A percentile compares a stretch with the other conserved stretches of the same genome.
Evolutionary conservation across 2,113 vertebrate species (phyloP).

Genomic region (Beaufortia kweichowensis): DNA sequence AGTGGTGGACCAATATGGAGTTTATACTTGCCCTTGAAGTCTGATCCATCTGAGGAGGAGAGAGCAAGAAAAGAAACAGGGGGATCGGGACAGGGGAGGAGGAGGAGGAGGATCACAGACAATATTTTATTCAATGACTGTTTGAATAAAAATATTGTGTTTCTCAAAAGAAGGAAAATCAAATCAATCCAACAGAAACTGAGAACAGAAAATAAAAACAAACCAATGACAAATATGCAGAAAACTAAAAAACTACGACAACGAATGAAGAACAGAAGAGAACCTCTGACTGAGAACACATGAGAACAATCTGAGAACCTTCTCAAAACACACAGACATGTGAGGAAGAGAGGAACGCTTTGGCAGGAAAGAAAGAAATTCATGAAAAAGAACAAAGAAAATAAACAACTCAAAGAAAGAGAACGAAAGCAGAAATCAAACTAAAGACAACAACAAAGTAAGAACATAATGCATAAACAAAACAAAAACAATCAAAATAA

Average conservation of each 20-base stretch:
- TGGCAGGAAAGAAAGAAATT: constrained; percentile 56
- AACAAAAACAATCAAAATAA: constrained; percentile 4
- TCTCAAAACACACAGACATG: constrained; percentile 56
- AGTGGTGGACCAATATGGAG: constrained; percentile 96
- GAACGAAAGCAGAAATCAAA: constrained; percentile 62
- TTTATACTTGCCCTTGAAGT: constrained; percentile 98
- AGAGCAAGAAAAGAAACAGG: constrained; percentile 99
- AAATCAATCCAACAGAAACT: constrained; percentile 83
- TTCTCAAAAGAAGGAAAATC: constrained; percentile 76
- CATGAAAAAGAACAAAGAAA: constrained; percentile 26
- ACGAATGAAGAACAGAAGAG: constrained; percentile 15
- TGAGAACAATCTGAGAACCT: constrained; percentile 26
- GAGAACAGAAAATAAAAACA: constrained; percentile 22
- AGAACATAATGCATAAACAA: constrained; percentile 40
- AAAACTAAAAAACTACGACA: neutral
- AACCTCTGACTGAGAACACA: constrained; percentile 35
- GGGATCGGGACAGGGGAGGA: constrained; percentile 78
- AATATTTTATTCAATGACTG: constrained; percentile 99
- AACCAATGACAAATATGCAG: constrained; percentile 26
- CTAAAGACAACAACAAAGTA: constrained; percentile 40
- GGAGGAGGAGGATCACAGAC: constrained; percentile 87
- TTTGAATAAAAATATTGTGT: constrained; percentile 99
- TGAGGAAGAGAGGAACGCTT: constrained; percentile 57
- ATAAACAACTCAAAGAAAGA: constrained; percentile 59
- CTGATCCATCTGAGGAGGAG: constrained; percentile 99